Base-by-base conservation (phyloP, 2,888 invertebrate species). In the Nymphalis polychloros region DNA sequence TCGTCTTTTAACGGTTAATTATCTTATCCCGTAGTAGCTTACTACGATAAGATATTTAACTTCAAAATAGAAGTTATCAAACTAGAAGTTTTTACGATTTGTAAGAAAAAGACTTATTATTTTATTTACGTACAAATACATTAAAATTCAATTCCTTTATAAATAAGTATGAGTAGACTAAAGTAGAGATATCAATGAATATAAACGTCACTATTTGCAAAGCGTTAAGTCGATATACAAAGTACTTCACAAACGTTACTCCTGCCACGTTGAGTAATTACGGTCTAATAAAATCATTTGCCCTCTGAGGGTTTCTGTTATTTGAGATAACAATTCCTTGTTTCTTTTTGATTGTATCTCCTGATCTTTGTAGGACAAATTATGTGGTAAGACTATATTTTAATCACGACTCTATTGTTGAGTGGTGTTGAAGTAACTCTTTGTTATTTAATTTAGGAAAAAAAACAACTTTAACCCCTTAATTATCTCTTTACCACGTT, bases 271-370 rank as follows among this genome's bases (percentile, higher is more conserved):
- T 23, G 10, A 16, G 23, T 17, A 27, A 53, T 53, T 53, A 23
- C 27, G 52, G 13, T 27, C 53, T 53, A 10, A 27, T 53, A 53
- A n/a, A n/a, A 53, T 53, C 23, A 27, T 53, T 17, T 53, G 53
- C 27, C 27, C 53, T 53, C 27, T 17, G 27, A 53, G 53, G 53
- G 17, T 53, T 53, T 53, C 53, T 53, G 23, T n/a, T 53, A 27
- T 53, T 2, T 27, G 53, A 53, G 23, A 53, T 13, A 20, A 27
- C 27, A 23, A 27, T 27, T 27, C 23, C 53, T 53, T 16, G 53
- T 23, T 53, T 23, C 16, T 27, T 23, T 20, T 20, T 27, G 13
- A 27, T 53, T 23, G 17, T 16, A 13, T 10, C 27, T 23, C 23
- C 50, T 16, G 49, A 49, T n/a, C 19, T n/a, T 19, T 8, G 53